Conservation (phyloP, 64 coral and sea anemone genomes). For the Dendronephthya gigantea region DNA sequence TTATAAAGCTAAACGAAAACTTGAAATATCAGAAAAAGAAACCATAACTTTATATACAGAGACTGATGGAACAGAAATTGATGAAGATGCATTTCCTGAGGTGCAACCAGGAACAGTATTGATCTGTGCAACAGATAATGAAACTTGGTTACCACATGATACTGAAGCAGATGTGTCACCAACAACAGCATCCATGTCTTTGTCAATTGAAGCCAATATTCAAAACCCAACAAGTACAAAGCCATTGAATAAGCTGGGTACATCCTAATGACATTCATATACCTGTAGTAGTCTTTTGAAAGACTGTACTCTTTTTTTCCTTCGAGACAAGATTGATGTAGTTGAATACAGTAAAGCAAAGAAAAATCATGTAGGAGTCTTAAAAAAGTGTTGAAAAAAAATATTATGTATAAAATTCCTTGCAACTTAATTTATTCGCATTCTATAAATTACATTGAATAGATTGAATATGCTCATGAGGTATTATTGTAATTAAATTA, state of each 20-base stretch:
- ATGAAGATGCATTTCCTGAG: constrained; percentile 47
- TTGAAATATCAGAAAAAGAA: constrained; percentile 27
- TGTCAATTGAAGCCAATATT: constrained; percentile 1
- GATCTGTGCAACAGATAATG: constrained; percentile 38
- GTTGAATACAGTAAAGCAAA: no score
- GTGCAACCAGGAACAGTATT: constrained; percentile 41
- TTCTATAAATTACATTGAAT: not conserved
- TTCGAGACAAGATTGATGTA: no score
- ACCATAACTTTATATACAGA: constrained; percentile 21
- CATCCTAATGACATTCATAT: no score
- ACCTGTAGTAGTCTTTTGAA: not conserved
- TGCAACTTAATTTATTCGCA: not conserved
- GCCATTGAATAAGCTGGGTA: no score
- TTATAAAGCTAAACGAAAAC: constrained; percentile 50
- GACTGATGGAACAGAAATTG: constrained; percentile 54
- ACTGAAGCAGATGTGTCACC: constrained; percentile 15
- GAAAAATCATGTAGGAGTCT: no score
- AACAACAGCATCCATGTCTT: constrained; percentile 11
- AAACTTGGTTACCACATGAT: constrained; percentile 38
- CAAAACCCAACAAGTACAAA: not conserved
- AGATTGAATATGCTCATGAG: constrained; percentile 10
- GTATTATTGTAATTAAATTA: not conserved
- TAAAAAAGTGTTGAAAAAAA: no score
- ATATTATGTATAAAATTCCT: no score
- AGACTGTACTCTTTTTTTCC: no score